A percentile compares a stretch with the other conserved stretches of the same genome.
Conservation (phyloP, 2,113 vertebrate species). For the Steatornis caripensis region DNA sequence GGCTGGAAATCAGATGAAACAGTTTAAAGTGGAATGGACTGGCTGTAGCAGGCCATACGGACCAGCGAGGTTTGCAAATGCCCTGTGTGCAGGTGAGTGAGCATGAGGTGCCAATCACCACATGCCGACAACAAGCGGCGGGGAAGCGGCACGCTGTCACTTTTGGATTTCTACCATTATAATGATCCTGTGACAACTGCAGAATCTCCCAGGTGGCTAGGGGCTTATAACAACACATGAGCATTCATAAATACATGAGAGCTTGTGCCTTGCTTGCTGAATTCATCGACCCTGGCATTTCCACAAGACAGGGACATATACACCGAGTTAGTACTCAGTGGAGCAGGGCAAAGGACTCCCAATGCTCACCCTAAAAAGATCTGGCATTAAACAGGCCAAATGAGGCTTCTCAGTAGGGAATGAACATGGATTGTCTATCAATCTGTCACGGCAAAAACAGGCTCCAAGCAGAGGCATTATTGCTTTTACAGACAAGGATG, state of each 20-base stretch:
- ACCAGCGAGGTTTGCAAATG: background rate
- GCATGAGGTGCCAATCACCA: fast-evolving
- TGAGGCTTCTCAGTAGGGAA: background rate
- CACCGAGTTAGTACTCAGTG: background rate
- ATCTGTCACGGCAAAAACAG: background rate
- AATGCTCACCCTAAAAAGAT: background rate
- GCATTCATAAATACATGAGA: background rate
- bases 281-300: background rate
- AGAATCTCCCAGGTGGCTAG: background rate
- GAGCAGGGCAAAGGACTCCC: background rate
- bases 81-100: background rate
- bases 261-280: background rate
- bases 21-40: background rate
- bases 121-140: fast-evolving
- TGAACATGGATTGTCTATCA: background rate
- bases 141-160: background rate
- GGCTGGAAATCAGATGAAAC: background rate
- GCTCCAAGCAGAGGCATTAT: background rate
- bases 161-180: background rate
- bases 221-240: background rate
- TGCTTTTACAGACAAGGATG: background rate
- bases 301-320: fast-evolving
- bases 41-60: background rate
- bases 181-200: background rate
- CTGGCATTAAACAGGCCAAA: conserved; percentile 29